Evolutionary conservation across 2,113 vertebrate species (phyloP).

Genomic region (Anseranas semipalmata): DNA sequence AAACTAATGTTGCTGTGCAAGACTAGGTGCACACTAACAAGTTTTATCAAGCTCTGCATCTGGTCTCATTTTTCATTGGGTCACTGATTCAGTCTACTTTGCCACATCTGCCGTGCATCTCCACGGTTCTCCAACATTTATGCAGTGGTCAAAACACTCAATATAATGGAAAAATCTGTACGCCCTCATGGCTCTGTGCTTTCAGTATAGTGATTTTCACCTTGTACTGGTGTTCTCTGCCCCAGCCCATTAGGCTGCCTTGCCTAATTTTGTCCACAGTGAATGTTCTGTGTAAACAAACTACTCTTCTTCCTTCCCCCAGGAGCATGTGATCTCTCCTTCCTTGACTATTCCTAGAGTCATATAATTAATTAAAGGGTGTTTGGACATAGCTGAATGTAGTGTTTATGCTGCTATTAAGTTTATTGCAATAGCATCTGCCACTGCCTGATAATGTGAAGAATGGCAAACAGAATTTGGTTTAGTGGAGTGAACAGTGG

Average conservation of each 20-base stretch:
- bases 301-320: neutral
- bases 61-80: neutral
- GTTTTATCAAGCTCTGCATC: neutral
- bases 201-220: neutral
- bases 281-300: neutral
- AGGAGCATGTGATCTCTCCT: neutral
- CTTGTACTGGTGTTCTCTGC: neutral
- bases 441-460: neutral
- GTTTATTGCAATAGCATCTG: conserved; percentile 13
- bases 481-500: neutral
- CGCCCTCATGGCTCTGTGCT: neutral
- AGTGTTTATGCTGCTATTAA: conserved; percentile 8
- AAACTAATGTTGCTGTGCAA: neutral
- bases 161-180: neutral
- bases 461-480: neutral
- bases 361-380: neutral
- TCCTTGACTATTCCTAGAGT: neutral
- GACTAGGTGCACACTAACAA: neutral
- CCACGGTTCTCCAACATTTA: neutral
- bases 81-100: neutral
- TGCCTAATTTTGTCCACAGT: neutral
- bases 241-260: neutral
- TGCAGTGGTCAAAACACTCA: neutral
- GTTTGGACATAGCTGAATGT: neutral
- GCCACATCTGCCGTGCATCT: neutral